These are phyloP conservation scores for Chaetogeoica ovagalla DNA, from an alignment of 2,888 invertebrate genomes.

Conservation along the genomic window DNA sequence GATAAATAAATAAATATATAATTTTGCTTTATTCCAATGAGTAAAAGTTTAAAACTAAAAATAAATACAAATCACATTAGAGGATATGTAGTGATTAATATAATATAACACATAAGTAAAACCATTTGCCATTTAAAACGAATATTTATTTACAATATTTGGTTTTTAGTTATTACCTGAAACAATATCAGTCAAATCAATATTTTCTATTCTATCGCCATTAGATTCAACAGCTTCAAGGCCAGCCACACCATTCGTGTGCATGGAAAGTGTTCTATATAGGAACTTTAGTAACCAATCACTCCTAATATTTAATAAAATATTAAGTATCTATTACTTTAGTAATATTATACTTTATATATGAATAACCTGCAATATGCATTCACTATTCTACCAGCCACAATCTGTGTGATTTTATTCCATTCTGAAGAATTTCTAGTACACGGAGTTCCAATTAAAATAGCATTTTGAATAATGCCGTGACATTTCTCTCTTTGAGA, in stretches of 20 bases:
- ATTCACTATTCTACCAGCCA: constrained; percentile 69
- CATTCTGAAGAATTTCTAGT: constrained; percentile 65
- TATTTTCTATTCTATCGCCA: constrained; percentile 64
- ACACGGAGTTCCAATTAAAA: constrained; percentile 69
- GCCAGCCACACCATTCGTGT: constrained; percentile 66
- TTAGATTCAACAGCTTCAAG: constrained; percentile 64
- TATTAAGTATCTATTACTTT: background rate
- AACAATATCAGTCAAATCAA: constrained; percentile 65
- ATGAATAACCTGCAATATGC: constrained; percentile 66
- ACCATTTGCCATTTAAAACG: background rate
- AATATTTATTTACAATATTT: background rate
- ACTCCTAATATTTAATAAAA: constrained; percentile 59
- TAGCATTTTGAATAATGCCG: constrained; percentile 69
- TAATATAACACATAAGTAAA: too few relatives aligned
- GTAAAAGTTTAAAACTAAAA: too few relatives aligned
- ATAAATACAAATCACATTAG: too few relatives aligned
- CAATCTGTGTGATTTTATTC: constrained; percentile 64
- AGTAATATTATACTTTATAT: background rate
- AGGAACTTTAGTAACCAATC: constrained; percentile 71
- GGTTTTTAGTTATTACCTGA: constrained; percentile 59
- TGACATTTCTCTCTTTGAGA: constrained; percentile 62
- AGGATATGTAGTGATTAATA: too few relatives aligned
- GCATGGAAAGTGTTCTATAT: constrained; percentile 68
- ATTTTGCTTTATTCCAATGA: too few relatives aligned
- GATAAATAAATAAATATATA: too few relatives aligned